These are phyloP conservation scores for Strix occidentalis DNA, from an alignment of 2,797 vertebrate species.

Conservation along the genomic window DNA sequence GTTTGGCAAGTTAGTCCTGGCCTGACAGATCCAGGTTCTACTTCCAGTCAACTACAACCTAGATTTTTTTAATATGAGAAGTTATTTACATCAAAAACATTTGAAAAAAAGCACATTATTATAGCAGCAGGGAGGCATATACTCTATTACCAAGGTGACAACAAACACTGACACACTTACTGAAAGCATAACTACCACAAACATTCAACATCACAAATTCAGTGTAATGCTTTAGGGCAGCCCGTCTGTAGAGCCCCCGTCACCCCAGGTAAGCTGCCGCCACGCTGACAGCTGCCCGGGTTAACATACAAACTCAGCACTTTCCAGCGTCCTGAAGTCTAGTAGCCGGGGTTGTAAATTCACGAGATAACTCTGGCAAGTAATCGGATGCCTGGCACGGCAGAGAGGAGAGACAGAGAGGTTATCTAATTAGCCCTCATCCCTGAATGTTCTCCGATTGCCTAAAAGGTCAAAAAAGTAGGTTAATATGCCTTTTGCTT, in stretches of 20 bases:
- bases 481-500: slow-evolving; percentile 32
- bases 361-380: slow-evolving; percentile 46
- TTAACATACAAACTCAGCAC: neutral
- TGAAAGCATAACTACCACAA: neutral
- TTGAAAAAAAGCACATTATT: accelerated
- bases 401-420: neutral
- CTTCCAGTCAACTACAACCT: neutral
- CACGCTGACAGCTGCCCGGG: neutral
- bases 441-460: neutral
- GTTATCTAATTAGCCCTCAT: slow-evolving; percentile 33
- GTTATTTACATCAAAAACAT: neutral
- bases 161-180: neutral
- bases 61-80: neutral
- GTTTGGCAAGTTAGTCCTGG: neutral
- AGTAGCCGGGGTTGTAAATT: slow-evolving; percentile 33
- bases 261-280: neutral
- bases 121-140: neutral
- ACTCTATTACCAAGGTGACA: neutral
- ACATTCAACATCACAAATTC: neutral
- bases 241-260: accelerated
- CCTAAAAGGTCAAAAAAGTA: slow-evolving; percentile 49
- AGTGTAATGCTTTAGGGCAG: neutral
- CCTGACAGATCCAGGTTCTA: neutral
- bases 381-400: slow-evolving; percentile 16
- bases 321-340: neutral